Evolutionary conservation across 1,140 invertebrate genomes (phyloP), one percentile per base, ranked within the genome.

Genomic region (Cyclargus thomasi): DNA sequence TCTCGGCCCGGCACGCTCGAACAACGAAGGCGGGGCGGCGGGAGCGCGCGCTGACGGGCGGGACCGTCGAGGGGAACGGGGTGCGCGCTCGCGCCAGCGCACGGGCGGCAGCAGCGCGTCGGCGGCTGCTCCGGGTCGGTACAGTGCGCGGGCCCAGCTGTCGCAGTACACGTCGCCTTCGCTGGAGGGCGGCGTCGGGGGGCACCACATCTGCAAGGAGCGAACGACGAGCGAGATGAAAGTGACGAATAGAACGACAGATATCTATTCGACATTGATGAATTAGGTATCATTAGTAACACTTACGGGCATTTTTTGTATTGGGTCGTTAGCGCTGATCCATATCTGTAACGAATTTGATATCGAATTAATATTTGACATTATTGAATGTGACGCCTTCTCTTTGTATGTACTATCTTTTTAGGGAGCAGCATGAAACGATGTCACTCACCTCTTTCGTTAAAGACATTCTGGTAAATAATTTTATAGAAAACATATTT

Each of bases 161-260:
- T 99, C 97, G 69, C 98, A 94, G 90, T 98, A 98, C 10, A 98
- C 94, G 85, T 99, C 97, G 83, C 95, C 95, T 73, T 98, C 96
- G 84, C 96, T 95, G 80, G 95, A 94, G 5, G 97, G 97, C 70
- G 97, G 97, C 14, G 97, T 98, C 67, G 97, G 97, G 69, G 97
- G 98, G 75, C 95, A 95, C 97, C 97, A 99, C 92, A 98, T 94
- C 97, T 98, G 88, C 55, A 55, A 47, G 35, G 21, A 57, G 18
- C 1, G 11, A 53, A 35, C 35, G 29, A 2, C 1, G 17, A 14
- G 14, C 16, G 16, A 6, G 18, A 47, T 35, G 18, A 36, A 20
- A 96, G 18, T 21, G 10, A 59, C 20, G 10, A 96, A 97, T 64
- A 96, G 97, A 62, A 96, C 97, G 75, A 95, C 94, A 96, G n/a